Conservation (phyloP, 2,888 invertebrate species). For the Thyatira batis region DNA sequence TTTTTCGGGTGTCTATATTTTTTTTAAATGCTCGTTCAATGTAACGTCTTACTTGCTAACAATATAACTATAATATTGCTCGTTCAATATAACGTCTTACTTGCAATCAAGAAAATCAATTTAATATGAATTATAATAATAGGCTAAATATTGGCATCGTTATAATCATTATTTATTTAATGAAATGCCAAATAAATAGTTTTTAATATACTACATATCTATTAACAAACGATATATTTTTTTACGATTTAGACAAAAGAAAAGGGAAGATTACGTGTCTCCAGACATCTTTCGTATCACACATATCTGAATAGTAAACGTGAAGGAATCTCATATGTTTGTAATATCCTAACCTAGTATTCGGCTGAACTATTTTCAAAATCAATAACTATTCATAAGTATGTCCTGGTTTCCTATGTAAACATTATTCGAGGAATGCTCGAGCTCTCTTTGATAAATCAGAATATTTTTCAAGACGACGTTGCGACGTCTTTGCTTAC, state of each 20-base stretch:
- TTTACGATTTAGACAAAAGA: slow-evolving; percentile 5
- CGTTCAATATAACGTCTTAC: too few relatives aligned
- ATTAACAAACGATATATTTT: neutral
- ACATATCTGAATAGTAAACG: neutral
- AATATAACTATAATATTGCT: too few relatives aligned
- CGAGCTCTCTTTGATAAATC: slow-evolving; percentile 52
- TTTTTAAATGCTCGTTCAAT: too few relatives aligned
- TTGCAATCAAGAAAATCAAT: too few relatives aligned
- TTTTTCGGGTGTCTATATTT: too few relatives aligned
- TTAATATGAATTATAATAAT: too few relatives aligned
- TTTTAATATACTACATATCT: neutral
- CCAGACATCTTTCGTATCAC: neutral
- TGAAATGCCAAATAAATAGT: too few relatives aligned
- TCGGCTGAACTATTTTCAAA: slow-evolving; percentile 34
- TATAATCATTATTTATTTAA: too few relatives aligned
- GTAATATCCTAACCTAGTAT: slow-evolving; percentile 13
- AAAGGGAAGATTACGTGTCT: neutral
- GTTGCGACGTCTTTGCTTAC: slow-evolving; percentile 34
- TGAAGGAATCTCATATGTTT: neutral
- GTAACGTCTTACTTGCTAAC: too few relatives aligned
- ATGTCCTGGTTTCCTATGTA: slow-evolving; percentile 40
- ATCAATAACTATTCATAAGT: slow-evolving; percentile 51
- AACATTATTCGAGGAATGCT: slow-evolving; percentile 42
- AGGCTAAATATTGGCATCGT: too few relatives aligned
- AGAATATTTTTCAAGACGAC: slow-evolving; percentile 49